Base-by-base conservation (phyloP, 2,888 invertebrate species). In the Erynnis tages region DNA sequence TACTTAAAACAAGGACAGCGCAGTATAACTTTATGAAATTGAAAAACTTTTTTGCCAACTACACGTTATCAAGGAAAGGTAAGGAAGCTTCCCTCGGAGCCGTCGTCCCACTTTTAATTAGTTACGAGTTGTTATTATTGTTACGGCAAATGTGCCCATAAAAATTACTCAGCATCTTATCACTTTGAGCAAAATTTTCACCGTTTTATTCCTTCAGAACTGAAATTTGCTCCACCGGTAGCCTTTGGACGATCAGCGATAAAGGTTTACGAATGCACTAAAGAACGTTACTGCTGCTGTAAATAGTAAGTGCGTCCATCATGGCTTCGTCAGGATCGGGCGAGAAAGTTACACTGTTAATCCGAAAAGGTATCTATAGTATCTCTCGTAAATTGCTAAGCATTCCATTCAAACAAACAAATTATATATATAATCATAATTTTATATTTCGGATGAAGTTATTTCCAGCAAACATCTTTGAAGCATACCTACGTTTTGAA, bases 71-170 rank as follows among this genome's bases (percentile, higher is more conserved):
- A 77, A 81, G 80, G 81, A 35, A 50, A 43, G 48, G 48, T 81
- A 76, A 78, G 76, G 72, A 73, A 75, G 69, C 67, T 58, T 60
- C 61, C 69, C 71, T n/a, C 67, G 58, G 69, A 71, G 76, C 71
- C 74, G 68, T 69, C 73, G 76, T 75, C 71, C 75, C 76, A 71
- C 75, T 77, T 84, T 80, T 88, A 87, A 88, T 87, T 86, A 87
- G 82, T 85, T 80, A 78, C 76, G 67, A 82, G 82, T 79, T 84
- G 79, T 79, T 86, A 79, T 86, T 84, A 82, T 85, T 83, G 79
- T 82, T 76, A 80, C 73, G 63, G 73, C 67, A 74, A 83, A 77
- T 74, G 73, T 73, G 75, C 68, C 63, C 69, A 71, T 82, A 82
- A 84, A 82, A 82, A 82, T 80, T 82, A 79, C 71, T 73, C 69